These are phyloP conservation scores for Garra rufa DNA, from an alignment of 2,113 vertebrate genomes.

Conservation along the genomic window DNA sequence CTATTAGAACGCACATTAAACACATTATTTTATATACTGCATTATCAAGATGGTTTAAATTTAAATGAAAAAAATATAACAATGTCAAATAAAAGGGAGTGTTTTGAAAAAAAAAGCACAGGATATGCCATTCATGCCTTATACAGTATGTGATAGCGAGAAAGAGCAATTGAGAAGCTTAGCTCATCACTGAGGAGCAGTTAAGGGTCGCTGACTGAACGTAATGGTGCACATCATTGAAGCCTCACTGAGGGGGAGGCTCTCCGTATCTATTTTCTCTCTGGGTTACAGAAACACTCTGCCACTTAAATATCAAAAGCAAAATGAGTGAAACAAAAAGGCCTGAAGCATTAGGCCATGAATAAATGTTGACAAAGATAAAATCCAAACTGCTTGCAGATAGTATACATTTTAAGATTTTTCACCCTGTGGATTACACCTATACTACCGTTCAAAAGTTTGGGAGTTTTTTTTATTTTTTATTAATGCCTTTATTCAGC, in stretches of 20 bases:
- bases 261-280: slow-evolving; percentile 54
- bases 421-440: no score
- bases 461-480: not conserved
- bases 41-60: not conserved
- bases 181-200: slow-evolving; percentile 56
- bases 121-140: slow-evolving; percentile 3
- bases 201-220: slow-evolving; percentile 57
- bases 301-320: slow-evolving; percentile 49
- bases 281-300: slow-evolving; percentile 41
- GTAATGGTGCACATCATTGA: slow-evolving; percentile 70
- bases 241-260: slow-evolving; percentile 50
- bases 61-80: not conserved
- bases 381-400: not conserved
- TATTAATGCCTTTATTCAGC: not conserved
- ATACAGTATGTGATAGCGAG: not conserved
- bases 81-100: not conserved
- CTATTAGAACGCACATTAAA: not conserved
- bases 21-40: not conserved
- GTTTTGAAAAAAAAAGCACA: not conserved
- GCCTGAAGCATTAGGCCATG: slow-evolving; percentile 32
- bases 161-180: slow-evolving; percentile 39
- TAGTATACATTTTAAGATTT: not conserved
- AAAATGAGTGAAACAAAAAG: slow-evolving; percentile 43
- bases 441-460: not conserved
- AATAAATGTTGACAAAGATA: slow-evolving; percentile 2